phyloP scores from a whole-genome alignment of 2,888 invertebrate genomes.

The Xestia c-nigrum region DNA sequence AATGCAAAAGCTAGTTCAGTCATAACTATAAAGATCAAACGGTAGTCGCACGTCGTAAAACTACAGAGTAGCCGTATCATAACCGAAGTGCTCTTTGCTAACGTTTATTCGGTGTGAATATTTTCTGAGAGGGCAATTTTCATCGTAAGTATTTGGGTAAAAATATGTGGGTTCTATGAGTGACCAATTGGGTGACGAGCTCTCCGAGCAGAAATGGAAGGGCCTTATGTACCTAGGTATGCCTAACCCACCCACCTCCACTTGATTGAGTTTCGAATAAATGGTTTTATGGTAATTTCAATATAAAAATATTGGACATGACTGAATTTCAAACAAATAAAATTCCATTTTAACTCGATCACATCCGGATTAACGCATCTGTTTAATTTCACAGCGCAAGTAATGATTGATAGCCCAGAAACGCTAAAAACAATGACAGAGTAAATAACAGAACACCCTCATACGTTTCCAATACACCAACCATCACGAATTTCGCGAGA shows the following conservation, averaged over 20 bases:
- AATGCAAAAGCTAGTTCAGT: constrained; percentile 21
- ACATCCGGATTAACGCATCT: neutral
- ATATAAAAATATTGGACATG: neutral
- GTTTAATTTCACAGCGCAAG: constrained; percentile 18
- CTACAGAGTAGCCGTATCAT: constrained; percentile 25
- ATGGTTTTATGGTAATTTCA: neutral
- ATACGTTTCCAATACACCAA: constrained; percentile 14
- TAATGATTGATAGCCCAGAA: constrained; percentile 12
- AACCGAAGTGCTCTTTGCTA: neutral
- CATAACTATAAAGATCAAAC: constrained; percentile 42
- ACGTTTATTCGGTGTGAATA: constrained; percentile 8
- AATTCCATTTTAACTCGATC: neutral
- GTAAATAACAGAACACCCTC: constrained; percentile 13
- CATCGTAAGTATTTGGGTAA: neutral
- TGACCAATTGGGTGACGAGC: neutral
- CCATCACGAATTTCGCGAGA: neutral
- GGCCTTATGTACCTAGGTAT: neutral
- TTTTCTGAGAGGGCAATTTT: neutral
- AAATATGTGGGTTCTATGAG: neutral
- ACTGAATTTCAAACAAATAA: neutral
- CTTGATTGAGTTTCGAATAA: neutral
- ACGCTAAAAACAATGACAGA: constrained; percentile 32
- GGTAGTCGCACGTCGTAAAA: constrained; percentile 29
- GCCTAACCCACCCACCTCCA: neutral
- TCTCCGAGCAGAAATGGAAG: neutral